Evolutionary conservation across 64 coral and sea anemone genomes (phyloP).

Genomic region (Acropora yongei): DNA sequence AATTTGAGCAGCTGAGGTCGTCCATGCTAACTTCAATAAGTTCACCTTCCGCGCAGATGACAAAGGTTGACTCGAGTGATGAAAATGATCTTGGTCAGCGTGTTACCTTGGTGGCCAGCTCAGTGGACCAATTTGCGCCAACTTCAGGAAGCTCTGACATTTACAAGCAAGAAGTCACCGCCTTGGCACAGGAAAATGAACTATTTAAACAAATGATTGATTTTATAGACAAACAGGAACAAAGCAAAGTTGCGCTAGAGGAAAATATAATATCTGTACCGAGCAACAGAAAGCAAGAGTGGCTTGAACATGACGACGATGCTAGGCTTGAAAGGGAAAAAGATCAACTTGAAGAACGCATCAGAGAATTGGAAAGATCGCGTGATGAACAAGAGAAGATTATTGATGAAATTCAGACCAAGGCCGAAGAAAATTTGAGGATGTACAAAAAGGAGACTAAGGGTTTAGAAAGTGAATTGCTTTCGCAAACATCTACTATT

Average conservation of each 20-base stretch:
- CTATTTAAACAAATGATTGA: slow-evolving; percentile 65
- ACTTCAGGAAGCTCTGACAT: neutral
- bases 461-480: slow-evolving; percentile 68
- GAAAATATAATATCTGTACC: slow-evolving; percentile 3
- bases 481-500: slow-evolving; percentile 23
- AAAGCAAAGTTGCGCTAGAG: neutral
- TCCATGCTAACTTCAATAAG: slow-evolving; percentile 34
- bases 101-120: neutral
- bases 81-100: neutral
- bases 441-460: slow-evolving; percentile 47
- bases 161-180: slow-evolving; percentile 53
- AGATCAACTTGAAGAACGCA: slow-evolving; percentile 26
- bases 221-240: slow-evolving; percentile 50
- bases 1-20: slow-evolving; percentile 45
- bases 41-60: neutral
- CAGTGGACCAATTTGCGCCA: neutral
- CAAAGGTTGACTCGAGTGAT: neutral
- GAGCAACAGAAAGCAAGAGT: neutral
- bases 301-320: slow-evolving; percentile 9
- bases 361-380: slow-evolving; percentile 48
- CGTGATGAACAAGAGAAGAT: slow-evolving; percentile 21
- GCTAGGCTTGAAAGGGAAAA: slow-evolving; percentile 38
- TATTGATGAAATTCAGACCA: slow-evolving; percentile 33
- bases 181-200: slow-evolving; percentile 65
- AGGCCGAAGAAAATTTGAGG: slow-evolving; percentile 39